A percentile compares a stretch with the other conserved stretches of the same genome.
phyloP scores from a whole-genome alignment of 2,888 invertebrate species.

The Tiphia femorata region DNA sequence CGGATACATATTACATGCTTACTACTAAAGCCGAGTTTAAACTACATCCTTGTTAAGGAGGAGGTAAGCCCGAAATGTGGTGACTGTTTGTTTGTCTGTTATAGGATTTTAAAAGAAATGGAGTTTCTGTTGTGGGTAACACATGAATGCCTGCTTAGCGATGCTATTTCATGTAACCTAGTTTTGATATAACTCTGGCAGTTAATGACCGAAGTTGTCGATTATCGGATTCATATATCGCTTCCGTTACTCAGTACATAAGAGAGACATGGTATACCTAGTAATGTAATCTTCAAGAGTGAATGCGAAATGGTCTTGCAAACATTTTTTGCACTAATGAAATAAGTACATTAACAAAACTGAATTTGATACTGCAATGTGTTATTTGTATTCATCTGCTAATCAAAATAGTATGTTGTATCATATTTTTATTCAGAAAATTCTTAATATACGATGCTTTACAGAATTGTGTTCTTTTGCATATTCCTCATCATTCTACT shows the following conservation, averaged over 20 bases:
- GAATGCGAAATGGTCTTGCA: conserved; percentile 3
- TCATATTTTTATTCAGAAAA: conserved; percentile 11
- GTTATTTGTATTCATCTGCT: conserved; percentile 10
- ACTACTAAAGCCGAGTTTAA: conserved; percentile 61
- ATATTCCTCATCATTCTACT: conserved; percentile 9
- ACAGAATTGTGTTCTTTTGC: conserved; percentile 13
- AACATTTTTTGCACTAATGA: conserved; percentile 18
- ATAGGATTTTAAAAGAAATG: conserved; percentile 62
- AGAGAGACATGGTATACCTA: conserved; percentile 11
- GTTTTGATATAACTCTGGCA: conserved; percentile 27
- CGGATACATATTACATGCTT: conserved; percentile 44
- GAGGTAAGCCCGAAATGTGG: conserved; percentile 63
- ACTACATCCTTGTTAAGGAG: conserved; percentile 62
- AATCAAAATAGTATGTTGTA: conserved; percentile 7
- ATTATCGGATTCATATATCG: conserved; percentile 15
- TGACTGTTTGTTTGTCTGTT: conserved; percentile 66
- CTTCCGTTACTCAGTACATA: conserved; percentile 12
- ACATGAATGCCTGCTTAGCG: conserved; percentile 65
- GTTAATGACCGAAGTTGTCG: not conserved
- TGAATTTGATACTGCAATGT: conserved; percentile 8
- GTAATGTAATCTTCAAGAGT: conserved; percentile 17
- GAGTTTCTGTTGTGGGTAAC: conserved; percentile 64
- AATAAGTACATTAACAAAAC: conserved; percentile 6
- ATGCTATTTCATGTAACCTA: conserved; percentile 63
- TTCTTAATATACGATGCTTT: conserved; percentile 8